Conservation (phyloP, 2,797 vertebrate genomes). For the Rhynchonycteris naso region DNA sequence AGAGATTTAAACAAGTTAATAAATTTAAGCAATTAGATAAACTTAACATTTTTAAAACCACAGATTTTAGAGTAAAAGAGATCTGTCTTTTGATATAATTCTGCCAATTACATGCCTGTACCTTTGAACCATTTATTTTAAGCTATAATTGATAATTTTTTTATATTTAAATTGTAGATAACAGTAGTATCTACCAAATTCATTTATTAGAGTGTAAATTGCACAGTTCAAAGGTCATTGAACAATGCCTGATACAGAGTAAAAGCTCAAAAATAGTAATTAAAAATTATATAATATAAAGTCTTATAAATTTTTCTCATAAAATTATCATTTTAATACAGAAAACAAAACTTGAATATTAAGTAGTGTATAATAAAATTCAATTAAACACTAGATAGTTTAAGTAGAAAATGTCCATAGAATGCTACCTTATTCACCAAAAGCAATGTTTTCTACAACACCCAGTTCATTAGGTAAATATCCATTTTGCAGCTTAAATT, state of each 20-base stretch:
- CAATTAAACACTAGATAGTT: neutral
- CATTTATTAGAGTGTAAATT: neutral
- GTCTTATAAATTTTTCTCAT: neutral
- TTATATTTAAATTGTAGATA: neutral
- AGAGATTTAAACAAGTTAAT: neutral
- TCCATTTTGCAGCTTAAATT: conserved; percentile 71
- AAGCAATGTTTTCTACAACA: conserved; percentile 51
- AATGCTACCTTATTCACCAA: conserved; percentile 61
- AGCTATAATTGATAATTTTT: neutral
- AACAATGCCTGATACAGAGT: neutral
- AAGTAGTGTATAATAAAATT: conserved; percentile 19
- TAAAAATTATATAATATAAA: neutral
- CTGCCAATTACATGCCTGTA: neutral
- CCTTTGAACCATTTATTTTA: neutral
- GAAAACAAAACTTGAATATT: conserved; percentile 19
- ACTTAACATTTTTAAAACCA: neutral
- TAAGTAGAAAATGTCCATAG: conserved; percentile 55
- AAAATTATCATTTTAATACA: neutral
- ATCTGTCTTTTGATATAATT: neutral
- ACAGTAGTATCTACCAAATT: neutral
- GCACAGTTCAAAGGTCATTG: neutral
- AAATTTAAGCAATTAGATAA: neutral
- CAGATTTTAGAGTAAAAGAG: neutral
- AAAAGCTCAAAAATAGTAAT: neutral
- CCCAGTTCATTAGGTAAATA: neutral